These are phyloP conservation scores for Heliconius ethilla DNA, from an alignment of 2,888 invertebrate genomes.

Conservation along the genomic window DNA sequence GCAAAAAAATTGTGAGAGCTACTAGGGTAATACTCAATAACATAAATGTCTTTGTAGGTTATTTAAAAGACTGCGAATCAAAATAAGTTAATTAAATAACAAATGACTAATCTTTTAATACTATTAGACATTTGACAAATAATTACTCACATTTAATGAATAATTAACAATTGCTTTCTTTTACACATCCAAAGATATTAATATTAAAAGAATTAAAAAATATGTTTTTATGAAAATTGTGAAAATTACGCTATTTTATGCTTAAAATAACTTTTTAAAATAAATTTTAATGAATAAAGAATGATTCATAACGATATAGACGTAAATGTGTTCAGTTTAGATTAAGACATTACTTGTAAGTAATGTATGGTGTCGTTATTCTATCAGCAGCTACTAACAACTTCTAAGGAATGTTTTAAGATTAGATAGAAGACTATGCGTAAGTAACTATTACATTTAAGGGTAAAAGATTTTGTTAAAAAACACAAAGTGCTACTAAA, in stretches of 20 bases:
- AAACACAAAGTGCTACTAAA: not conserved
- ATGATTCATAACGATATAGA: slow-evolving; percentile 49
- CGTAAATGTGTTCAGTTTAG: slow-evolving; percentile 41
- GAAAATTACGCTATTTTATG: not conserved
- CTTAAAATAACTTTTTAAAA: not conserved
- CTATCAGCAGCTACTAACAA: slow-evolving; percentile 44
- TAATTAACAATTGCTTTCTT: no score
- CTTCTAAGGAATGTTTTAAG: slow-evolving; percentile 35
- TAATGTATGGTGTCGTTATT: slow-evolving; percentile 48
- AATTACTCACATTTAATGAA: no score
- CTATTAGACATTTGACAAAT: no score
- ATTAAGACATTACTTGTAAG: slow-evolving; percentile 49
- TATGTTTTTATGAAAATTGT: not conserved
- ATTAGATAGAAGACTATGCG: slow-evolving; percentile 42
- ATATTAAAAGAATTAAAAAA: not conserved
- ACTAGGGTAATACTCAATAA: slow-evolving; percentile 42
- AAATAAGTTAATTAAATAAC: not conserved
- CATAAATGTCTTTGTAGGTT: not conserved
- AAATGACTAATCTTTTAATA: no score
- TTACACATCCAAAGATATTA: no score
- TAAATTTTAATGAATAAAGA: not conserved
- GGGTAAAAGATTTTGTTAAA: not conserved
- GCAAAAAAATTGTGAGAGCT: slow-evolving; percentile 48
- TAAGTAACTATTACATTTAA: not conserved
- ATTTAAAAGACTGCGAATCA: not conserved